Conservation (phyloP, 2,113 vertebrate species). For the Saguinus imperator region DNA sequence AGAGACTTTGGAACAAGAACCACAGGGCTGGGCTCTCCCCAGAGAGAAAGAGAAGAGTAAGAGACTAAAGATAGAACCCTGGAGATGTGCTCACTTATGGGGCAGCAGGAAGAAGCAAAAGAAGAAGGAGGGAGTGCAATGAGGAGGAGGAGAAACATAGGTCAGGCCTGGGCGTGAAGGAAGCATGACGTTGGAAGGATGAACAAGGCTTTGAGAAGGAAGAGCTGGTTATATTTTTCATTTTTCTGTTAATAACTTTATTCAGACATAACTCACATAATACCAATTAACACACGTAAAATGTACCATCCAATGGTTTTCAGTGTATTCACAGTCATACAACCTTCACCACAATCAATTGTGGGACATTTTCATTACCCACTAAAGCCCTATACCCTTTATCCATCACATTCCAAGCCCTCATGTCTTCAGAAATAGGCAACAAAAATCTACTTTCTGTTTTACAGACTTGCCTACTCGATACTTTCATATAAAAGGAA, state of each 20-base stretch:
- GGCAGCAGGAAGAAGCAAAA: background rate
- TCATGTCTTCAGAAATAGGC: background rate
- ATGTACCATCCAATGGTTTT: background rate
- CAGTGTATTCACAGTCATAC: background rate
- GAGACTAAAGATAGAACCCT: background rate
- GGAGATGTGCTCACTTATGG: background rate
- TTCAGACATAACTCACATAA: background rate
- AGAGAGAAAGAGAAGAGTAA: background rate
- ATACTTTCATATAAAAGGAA: background rate
- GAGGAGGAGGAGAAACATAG: background rate
- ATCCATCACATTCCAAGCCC: background rate
- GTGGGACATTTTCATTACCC: background rate
- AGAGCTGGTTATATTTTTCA: background rate
- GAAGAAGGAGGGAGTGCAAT: background rate
- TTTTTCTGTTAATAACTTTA: background rate
- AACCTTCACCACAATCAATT: background rate
- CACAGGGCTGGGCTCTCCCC: background rate
- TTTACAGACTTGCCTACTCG: background rate
- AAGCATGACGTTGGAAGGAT: background rate
- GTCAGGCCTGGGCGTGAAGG: background rate
- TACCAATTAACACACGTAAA: background rate
- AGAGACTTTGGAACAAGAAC: background rate
- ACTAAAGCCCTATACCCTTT: background rate
- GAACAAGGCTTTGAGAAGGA: background rate
- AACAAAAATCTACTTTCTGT: background rate